Base-by-base conservation (phyloP, 1,140 invertebrate genomes). In the Papilio xuthus region DNA sequence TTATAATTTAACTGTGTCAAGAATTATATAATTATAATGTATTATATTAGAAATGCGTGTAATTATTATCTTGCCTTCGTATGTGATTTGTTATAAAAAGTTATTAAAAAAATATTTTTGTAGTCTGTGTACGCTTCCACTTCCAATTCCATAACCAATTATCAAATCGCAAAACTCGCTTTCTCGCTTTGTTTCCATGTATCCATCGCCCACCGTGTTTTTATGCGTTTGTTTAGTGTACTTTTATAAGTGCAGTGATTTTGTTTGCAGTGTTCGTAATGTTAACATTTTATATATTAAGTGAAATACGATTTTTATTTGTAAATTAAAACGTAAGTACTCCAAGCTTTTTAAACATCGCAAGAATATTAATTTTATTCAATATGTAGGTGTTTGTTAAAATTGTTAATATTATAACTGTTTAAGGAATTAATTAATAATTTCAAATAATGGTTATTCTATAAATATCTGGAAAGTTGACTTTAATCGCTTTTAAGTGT, bases 321-420 rank as follows among this genome's bases (percentile, higher is more conserved):
- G 50, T 75, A 75, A 75, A 75, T 60, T 75, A 75, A 75, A 75
- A 75, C 73, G 73, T 75, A 75, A 75, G 73, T 75, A 75, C 12
- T 75, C 50, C 26, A 12, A 60, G 47, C 13, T 73, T 47, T 72
- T 60, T 26, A 7, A 32, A 67, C 6, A 67, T 67, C 60, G 15
- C 26, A 28, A 23, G 26, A 72, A 1, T 15, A 26, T 26, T 44
- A 47, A 47, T 42, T 37, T 72, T 50, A 44, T 20, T 72, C 47
- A 20, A 13, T 50, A 44, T 44, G 70, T 72, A 72, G 37, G 41
- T 44, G 41, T 72, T 47, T 47, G 20, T 4, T 32, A 60, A 63
- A 63, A 63, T 28, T 63, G 23, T 28, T 4, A 32, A 63, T 63
- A 1, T 18, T 26, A 6, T 63, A 63, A 28, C 60, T 6, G 13